Conservation (phyloP, 92 coral and sea anemone species). For the Parazoanthus swiftii region DNA sequence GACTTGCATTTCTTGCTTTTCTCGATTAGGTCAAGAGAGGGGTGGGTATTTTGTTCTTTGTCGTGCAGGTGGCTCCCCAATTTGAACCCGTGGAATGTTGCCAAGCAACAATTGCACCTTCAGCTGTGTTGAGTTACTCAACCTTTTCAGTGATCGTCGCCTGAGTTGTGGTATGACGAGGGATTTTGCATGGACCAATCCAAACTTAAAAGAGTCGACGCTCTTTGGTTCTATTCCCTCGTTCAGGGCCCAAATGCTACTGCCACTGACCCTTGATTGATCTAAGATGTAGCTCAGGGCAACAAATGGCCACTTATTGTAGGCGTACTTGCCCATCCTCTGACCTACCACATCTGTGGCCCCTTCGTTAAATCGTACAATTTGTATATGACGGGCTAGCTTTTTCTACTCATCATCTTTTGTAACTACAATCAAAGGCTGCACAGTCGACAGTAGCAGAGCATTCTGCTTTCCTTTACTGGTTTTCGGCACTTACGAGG, state of each 20-base stretch:
- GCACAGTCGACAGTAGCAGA: conserved; percentile 20
- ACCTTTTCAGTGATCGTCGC: neutral
- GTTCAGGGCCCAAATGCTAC: conserved; percentile 23
- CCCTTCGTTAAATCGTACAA: conserved; percentile 12
- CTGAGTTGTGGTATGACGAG: neutral
- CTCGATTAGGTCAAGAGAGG: neutral
- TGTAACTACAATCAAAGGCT: conserved; percentile 5
- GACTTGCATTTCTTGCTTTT: neutral
- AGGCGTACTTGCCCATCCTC: conserved; percentile 10
- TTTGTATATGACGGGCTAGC: conserved; percentile 1
- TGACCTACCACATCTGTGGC: conserved; percentile 22
- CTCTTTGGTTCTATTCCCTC: neutral
- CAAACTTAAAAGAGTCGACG: too few species aligned
- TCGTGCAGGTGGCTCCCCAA: neutral
- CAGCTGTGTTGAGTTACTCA: neutral
- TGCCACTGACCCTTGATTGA: conserved; percentile 2
- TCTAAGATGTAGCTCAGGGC: conserved; percentile 24
- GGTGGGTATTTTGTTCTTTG: too few species aligned
- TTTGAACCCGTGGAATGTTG: neutral
- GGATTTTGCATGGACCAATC: neutral
- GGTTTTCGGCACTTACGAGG: conserved; percentile 3
- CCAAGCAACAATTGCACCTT: neutral
- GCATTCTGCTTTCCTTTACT: conserved; percentile 2
- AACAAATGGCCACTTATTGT: neutral
- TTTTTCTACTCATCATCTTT: neutral